A percentile compares a stretch with the other conserved stretches of the same genome.
These are phyloP conservation scores for Forficula auricularia DNA, from an alignment of 1,140 invertebrate genomes.

Conservation along the genomic window DNA sequence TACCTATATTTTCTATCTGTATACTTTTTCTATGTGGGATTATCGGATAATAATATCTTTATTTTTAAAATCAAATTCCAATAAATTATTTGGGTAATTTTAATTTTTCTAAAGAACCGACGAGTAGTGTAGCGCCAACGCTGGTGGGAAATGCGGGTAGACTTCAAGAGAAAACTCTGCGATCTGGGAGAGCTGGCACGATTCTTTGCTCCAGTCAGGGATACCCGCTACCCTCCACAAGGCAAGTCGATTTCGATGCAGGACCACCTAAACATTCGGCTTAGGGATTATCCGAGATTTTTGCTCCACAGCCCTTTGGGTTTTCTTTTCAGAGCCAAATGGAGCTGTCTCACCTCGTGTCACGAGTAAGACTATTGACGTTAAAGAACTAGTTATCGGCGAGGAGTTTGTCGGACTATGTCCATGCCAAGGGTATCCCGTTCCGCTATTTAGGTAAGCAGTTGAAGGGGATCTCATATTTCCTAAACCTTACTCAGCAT, in stretches of 20 bases:
- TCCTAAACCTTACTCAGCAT: not conserved
- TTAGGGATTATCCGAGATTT: not conserved
- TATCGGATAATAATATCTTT: no score
- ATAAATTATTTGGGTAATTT: no score
- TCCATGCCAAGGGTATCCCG: constrained; percentile 19
- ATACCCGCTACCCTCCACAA: constrained; percentile 19
- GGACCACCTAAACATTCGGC: not conserved
- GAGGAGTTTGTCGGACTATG: constrained; percentile 24
- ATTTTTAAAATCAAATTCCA: no score
- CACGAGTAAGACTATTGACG: constrained; percentile 27
- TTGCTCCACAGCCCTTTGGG: not conserved
- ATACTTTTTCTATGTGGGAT: no score
- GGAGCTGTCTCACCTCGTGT: constrained; percentile 27
- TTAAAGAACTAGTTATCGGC: constrained; percentile 20
- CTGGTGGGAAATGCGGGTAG: constrained; percentile 37
- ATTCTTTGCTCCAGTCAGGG: constrained; percentile 26
- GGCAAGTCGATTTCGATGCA: constrained; percentile 14
- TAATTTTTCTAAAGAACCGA: constrained; percentile 38
- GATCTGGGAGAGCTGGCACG: not conserved
- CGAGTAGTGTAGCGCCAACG: constrained; percentile 45
- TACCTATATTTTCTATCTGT: no score
- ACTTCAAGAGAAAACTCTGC: constrained; percentile 27
- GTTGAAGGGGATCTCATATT: not conserved
- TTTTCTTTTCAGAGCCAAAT: constrained; percentile 30
- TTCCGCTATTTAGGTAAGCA: constrained; percentile 12